These are phyloP conservation scores for Pseudoips prasinana DNA, from an alignment of 2,888 invertebrate genomes.

Conservation along the genomic window DNA sequence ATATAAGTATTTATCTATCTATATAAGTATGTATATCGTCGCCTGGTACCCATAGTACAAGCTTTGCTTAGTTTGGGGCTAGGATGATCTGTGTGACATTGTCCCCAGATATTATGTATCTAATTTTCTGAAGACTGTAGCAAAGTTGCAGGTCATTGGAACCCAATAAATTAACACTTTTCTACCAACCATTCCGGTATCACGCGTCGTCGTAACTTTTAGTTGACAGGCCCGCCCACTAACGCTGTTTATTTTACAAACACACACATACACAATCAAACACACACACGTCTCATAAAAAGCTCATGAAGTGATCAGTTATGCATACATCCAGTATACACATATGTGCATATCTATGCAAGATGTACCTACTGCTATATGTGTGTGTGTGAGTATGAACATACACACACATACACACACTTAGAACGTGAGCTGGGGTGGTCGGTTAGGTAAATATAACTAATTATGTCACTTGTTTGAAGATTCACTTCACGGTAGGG, in stretches of 20 bases:
- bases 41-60: too few relatives aligned
- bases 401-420: conserved; percentile 2
- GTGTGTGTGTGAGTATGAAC: too few relatives aligned
- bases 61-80: too few relatives aligned
- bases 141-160: too few relatives aligned
- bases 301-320: neutral
- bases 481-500: conserved; percentile 14
- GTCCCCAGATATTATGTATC: too few relatives aligned
- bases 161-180: conserved; percentile 15
- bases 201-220: conserved; percentile 32
- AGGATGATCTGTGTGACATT: too few relatives aligned
- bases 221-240: conserved; percentile 37
- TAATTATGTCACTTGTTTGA: conserved; percentile 24
- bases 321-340: too few relatives aligned
- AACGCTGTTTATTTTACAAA: conserved; percentile 19
- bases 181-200: conserved; percentile 22
- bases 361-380: too few relatives aligned
- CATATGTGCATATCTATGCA: too few relatives aligned
- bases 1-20: too few relatives aligned
- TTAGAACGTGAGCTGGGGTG: conserved; percentile 20
- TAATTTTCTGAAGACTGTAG: too few relatives aligned
- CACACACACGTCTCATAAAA: neutral
- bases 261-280: conserved; percentile 7
- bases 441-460: conserved; percentile 30
- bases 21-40: too few relatives aligned